Base-by-base conservation (phyloP, 2,888 invertebrate genomes). In the Polymixis lichenea region DNA sequence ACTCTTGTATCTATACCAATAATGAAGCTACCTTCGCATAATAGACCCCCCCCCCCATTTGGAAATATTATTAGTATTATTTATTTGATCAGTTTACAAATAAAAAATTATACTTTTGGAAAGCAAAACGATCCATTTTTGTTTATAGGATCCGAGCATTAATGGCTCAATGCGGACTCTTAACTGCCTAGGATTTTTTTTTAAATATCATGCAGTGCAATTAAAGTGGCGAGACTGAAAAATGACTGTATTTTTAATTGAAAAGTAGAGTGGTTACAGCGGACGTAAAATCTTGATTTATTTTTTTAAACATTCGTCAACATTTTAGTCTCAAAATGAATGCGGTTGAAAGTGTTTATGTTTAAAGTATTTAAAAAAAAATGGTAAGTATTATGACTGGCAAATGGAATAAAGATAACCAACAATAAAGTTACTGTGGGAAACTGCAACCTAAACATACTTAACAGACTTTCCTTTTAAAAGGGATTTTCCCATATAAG, bases 171-270 rank as follows among this genome's bases (percentile, higher is more conserved):
- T 64, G 17, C 28, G 49, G 15, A 51, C 38, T 32, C 46, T 64
- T 13, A 43, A n/a, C 51, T 25, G 51, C 17, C 56, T 25, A 19
- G 25, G 28, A 56, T 56, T 38, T 51, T 56, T 62, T 79, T 62
- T 55, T 32, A 76, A 76, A 65, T 43, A 55, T 13, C 38, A 62
- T 51, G 62, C 43, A 22, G 11, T n/a, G 7, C 51, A 51, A 77
- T 43, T 58, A 72, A 77, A 64, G 72, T 64, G 56, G 51, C 51
- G 25, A 72, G 51, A 43, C 72, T 58, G 38, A 56, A 43, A 78
- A 71, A 56, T 51, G 3, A 1, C 25, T 32, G 51, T 32, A 77
- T 80, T 64, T 80, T 72, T 55, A 22, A 62, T 38, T 55, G 32
- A 61, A 77, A 19, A 51, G n/a, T 43, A 22, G 17, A 80, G 56